phyloP scores from a whole-genome alignment of 2,888 invertebrate species.

The Epicampocera succincta region DNA sequence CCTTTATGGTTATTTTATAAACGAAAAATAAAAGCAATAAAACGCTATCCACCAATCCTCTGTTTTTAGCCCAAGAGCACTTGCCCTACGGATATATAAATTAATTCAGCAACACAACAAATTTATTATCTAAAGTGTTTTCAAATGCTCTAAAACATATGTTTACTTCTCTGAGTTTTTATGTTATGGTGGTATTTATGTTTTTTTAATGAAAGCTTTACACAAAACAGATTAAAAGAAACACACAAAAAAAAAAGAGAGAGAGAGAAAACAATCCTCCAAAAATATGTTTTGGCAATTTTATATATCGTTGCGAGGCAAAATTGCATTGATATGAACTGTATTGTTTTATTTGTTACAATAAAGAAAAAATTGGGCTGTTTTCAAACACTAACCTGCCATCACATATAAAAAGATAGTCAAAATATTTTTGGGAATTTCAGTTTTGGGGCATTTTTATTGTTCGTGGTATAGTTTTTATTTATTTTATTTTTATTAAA shows the following conservation, averaged over 20 bases:
- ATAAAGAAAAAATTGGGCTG: background rate
- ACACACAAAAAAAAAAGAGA: too few relatives aligned
- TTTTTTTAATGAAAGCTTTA: conserved; percentile 1
- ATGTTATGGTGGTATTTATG: background rate
- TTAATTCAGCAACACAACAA: conserved; percentile 7
- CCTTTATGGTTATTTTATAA: background rate
- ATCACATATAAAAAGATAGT: background rate
- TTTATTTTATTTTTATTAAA: too few relatives aligned
- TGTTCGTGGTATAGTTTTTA: background rate
- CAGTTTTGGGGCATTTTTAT: background rate
- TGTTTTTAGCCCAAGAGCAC: background rate
- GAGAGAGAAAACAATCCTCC: background rate
- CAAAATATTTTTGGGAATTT: background rate
- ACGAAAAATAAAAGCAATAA: background rate
- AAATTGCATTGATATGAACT: background rate
- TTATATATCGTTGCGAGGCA: conserved; percentile 32
- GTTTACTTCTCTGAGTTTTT: background rate
- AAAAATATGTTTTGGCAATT: conserved; percentile 16
- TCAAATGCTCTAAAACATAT: background rate
- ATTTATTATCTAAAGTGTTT: conserved; percentile 9
- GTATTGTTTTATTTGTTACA: conserved; percentile 2
- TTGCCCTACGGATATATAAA: conserved; percentile 4
- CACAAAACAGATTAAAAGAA: background rate
- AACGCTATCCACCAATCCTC: background rate
- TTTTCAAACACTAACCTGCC: background rate